A percentile compares a stretch with the other conserved stretches of the same genome.
phyloP scores from a whole-genome alignment of 2,113 vertebrate species.

The Octodon degus region DNA sequence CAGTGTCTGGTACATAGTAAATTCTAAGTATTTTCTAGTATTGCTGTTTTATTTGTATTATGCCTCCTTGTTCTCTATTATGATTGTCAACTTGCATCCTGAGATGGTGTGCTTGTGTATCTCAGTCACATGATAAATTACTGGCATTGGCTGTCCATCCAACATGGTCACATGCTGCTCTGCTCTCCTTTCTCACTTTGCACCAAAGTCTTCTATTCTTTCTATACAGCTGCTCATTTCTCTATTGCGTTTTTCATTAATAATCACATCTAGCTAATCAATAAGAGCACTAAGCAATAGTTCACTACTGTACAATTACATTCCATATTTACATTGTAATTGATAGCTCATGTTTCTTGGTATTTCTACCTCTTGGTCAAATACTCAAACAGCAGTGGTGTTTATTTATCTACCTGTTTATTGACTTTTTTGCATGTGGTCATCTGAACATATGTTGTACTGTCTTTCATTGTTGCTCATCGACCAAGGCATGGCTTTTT shows the following conservation, averaged over 20 bases:
- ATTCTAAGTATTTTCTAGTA: neutral
- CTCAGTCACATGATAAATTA: neutral
- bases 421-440: neutral
- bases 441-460: neutral
- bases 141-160: neutral
- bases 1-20: slow-evolving; percentile 28
- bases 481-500: slow-evolving; percentile 8
- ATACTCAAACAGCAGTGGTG: neutral
- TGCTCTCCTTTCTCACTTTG: slow-evolving; percentile 25
- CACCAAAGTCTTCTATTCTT: neutral
- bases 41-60: slow-evolving; percentile 13
- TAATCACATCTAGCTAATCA: neutral
- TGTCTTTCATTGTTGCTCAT: neutral
- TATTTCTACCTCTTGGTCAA: neutral
- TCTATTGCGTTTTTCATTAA: neutral
- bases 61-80: slow-evolving; percentile 43
- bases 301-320: slow-evolving; percentile 26
- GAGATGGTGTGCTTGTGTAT: neutral
- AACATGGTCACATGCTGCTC: neutral
- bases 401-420: neutral
- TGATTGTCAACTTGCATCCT: neutral
- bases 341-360: neutral
- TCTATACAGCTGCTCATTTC: neutral
- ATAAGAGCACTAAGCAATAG: neutral
- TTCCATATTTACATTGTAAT: neutral